Evolutionary conservation across 2,888 invertebrate species (phyloP).

Genomic region (Lepidochrysops patricia): DNA sequence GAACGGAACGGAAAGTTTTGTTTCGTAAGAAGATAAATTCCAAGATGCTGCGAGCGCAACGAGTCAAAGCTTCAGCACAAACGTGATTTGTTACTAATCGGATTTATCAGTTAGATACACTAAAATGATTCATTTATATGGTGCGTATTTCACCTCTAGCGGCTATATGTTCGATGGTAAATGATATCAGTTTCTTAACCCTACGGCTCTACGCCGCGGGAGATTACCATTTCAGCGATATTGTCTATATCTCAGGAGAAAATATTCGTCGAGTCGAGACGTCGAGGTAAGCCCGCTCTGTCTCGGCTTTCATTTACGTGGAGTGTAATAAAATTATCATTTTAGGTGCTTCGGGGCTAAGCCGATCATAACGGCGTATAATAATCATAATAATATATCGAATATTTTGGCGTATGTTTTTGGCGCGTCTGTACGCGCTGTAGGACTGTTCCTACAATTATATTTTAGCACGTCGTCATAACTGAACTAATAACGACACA

Average conservation of each 20-base stretch:
- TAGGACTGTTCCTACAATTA: too few relatives aligned
- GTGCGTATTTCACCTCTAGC: background rate
- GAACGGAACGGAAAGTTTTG: too few relatives aligned
- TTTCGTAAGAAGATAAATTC: too few relatives aligned
- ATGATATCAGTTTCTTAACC: background rate
- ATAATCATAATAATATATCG: background rate
- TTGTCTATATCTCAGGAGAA: conserved; percentile 7
- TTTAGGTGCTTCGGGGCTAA: background rate
- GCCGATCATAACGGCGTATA: background rate
- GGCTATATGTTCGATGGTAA: background rate
- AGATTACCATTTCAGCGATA: conserved; percentile 12
- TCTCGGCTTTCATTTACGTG: conserved; percentile 1
- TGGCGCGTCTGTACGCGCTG: too few relatives aligned
- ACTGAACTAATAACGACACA: too few relatives aligned
- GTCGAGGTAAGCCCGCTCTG: background rate
- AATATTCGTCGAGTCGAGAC: conserved; percentile 10
- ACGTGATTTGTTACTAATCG: too few relatives aligned
- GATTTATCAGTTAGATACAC: too few relatives aligned
- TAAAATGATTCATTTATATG: too few relatives aligned
- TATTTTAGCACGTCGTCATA: too few relatives aligned
- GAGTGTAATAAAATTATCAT: conserved; percentile 2
- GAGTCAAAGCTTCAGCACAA: too few relatives aligned
- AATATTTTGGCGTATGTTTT: background rate
- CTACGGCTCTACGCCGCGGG: background rate
- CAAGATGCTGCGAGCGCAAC: too few relatives aligned